Percentiles rank a stretch among this genome's conserved stretches.
These are phyloP conservation scores for Timema podura DNA, from an alignment of 2,888 invertebrate genomes.

Conservation along the genomic window DNA sequence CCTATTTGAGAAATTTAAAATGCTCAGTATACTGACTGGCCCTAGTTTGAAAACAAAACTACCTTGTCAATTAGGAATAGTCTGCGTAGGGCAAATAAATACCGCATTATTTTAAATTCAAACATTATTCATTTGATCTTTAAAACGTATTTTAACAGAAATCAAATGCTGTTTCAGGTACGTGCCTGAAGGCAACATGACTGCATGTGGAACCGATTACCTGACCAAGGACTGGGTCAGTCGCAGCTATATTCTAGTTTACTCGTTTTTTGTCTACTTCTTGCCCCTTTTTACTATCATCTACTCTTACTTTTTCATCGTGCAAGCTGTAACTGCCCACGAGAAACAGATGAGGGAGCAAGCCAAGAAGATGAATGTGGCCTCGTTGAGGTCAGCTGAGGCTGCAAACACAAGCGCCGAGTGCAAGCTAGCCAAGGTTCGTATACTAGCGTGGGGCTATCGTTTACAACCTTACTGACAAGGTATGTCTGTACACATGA, in stretches of 20 bases:
- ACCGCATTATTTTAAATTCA: background rate
- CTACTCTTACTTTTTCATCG: conserved; percentile 85
- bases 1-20: no score
- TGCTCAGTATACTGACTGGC: no score
- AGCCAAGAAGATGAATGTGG: conserved; percentile 92
- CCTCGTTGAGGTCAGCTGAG: conserved; percentile 76
- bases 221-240: conserved; percentile 70
- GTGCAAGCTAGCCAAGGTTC: conserved; percentile 77
- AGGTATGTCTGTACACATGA: no score
- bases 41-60: background rate
- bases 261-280: conserved; percentile 75
- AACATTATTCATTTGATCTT: background rate
- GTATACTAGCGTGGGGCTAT: no score
- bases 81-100: background rate
- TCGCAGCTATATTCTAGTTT: conserved; percentile 73
- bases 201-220: conserved; percentile 88
- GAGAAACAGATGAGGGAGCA: conserved; percentile 85
- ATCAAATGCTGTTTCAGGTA: conserved; percentile 53
- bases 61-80: background rate
- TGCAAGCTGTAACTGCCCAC: conserved; percentile 79
- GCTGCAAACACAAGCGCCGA: conserved; percentile 76
- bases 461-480: no score
- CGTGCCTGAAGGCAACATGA: conserved; percentile 91
- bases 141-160: background rate
- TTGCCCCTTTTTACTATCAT: conserved; percentile 73